Conservation (phyloP, 2,888 invertebrate species). For the Teleiodes luculella region DNA sequence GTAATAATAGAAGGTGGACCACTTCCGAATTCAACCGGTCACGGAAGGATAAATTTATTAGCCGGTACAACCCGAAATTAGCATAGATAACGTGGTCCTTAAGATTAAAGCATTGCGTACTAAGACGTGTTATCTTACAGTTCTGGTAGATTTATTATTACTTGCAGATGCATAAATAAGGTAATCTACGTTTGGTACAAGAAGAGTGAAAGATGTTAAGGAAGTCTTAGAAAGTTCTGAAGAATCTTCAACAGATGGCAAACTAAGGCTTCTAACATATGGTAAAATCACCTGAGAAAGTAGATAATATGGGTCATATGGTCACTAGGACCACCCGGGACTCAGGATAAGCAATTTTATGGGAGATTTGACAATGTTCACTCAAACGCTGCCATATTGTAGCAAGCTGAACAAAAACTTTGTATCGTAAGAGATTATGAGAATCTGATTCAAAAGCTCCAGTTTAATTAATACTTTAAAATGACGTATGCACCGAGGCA, state of each 20-base stretch:
- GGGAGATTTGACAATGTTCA: constrained; percentile 26
- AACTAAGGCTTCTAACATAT: constrained; percentile 11
- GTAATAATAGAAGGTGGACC: not conserved
- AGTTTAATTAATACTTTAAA: constrained; percentile 10
- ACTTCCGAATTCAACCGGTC: constrained; percentile 6
- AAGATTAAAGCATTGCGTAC: constrained; percentile 10
- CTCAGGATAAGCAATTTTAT: constrained; percentile 26
- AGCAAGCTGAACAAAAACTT: not conserved
- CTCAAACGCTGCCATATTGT: not conserved
- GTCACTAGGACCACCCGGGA: constrained; percentile 29
- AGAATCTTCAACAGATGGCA: not conserved
- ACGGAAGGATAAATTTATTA: constrained; percentile 19
- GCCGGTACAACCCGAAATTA: constrained; percentile 21
- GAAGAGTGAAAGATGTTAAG: not conserved
- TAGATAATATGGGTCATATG: constrained; percentile 31
- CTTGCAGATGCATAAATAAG: no score
- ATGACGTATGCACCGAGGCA: not conserved
- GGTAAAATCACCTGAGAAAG: not conserved
- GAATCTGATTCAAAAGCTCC: not conserved
- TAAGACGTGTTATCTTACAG: constrained; percentile 24
- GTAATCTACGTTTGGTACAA: no score
- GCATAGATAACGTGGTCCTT: constrained; percentile 26
- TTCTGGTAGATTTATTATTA: constrained; percentile 14
- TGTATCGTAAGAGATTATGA: not conserved
- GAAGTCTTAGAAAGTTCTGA: not conserved